A percentile compares a stretch with the other conserved stretches of the same genome.
These are phyloP conservation scores for Microtus richardsoni DNA, from an alignment of 2,113 vertebrate species.

Conservation along the genomic window DNA sequence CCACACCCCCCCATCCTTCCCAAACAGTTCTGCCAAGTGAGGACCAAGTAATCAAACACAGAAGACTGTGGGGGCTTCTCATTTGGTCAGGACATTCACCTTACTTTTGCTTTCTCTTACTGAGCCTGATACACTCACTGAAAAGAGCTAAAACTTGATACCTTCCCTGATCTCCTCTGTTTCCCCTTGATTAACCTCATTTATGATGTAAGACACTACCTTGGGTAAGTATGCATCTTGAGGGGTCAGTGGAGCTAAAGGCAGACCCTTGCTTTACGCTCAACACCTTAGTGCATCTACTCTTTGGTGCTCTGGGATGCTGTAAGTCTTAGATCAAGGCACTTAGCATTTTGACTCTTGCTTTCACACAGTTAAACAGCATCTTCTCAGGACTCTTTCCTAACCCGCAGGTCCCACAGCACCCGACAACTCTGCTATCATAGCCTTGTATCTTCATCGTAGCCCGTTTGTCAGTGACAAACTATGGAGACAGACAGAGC, in stretches of 20 bases:
- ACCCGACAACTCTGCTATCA: no score
- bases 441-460: not conserved
- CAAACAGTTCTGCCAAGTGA: not conserved
- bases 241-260: no score
- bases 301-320: no score
- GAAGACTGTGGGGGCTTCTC: not conserved
- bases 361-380: not conserved
- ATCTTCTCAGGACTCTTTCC: not conserved
- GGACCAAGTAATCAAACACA: not conserved
- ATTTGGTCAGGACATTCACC: not conserved
- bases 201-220: not conserved
- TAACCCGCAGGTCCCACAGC: not conserved
- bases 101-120: not conserved
- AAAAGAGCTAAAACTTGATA: not conserved
- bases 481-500: not conserved
- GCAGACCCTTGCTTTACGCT: not conserved
- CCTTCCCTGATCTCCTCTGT: not conserved
- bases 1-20: not conserved
- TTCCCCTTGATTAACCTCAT: not conserved
- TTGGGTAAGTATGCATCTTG: not conserved
- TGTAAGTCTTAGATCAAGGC: not conserved
- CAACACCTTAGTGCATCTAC: not conserved
- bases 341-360: not conserved
- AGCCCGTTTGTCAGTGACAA: not conserved
- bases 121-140: not conserved